phyloP scores from a whole-genome alignment of 2,888 invertebrate genomes.

The Trachelus stipa region DNA sequence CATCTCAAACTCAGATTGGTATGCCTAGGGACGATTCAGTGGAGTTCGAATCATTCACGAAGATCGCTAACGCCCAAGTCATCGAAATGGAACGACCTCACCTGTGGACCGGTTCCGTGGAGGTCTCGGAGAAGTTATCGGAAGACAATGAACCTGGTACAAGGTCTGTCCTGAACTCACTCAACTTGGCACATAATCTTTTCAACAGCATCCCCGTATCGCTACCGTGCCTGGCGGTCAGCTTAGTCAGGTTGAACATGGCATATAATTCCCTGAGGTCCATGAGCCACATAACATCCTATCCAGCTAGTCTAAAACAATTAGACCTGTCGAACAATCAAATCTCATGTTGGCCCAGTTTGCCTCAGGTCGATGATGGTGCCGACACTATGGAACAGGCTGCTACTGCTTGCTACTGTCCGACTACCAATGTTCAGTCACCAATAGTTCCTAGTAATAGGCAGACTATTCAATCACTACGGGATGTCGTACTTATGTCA shows the following conservation, averaged over 20 bases:
- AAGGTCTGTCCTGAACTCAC: constrained; percentile 76
- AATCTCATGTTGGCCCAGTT: constrained; percentile 89
- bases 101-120: constrained; percentile 78
- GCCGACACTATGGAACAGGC: constrained; percentile 76
- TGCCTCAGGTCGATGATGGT: constrained; percentile 75
- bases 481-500: constrained; percentile 81
- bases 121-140: constrained; percentile 76
- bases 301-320: constrained; percentile 89
- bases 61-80: constrained; percentile 60
- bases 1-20: constrained; percentile 51
- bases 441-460: constrained; percentile 59
- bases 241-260: constrained; percentile 88
- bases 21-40: constrained; percentile 58
- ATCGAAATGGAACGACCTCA: constrained; percentile 80
- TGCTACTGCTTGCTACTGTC: constrained; percentile 80
- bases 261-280: constrained; percentile 83
- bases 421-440: constrained; percentile 57
- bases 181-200: constrained; percentile 92
- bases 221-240: constrained; percentile 90
- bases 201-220: constrained; percentile 89
- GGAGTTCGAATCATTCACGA: constrained; percentile 63
- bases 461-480: constrained; percentile 71
- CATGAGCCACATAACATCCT: constrained; percentile 78
- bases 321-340: constrained; percentile 94
- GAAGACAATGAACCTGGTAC: constrained; percentile 71